Percentiles rank a stretch among this genome's conserved stretches.
phyloP scores from a whole-genome alignment of 2,888 invertebrate genomes.

The Tipula lateralis region DNA sequence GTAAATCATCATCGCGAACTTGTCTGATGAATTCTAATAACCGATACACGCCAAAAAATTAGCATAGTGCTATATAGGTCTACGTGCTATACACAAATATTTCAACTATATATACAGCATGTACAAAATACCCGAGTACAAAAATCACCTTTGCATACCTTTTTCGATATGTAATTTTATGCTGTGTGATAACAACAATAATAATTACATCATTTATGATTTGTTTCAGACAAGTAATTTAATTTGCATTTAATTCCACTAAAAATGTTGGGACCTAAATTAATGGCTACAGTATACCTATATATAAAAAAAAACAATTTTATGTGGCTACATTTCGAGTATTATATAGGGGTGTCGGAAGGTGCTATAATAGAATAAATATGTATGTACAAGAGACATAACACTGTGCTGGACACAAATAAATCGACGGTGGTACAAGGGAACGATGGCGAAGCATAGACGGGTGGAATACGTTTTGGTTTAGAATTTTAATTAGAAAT shows the following conservation, averaged over 20 bases:
- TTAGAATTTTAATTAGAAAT: slow-evolving; percentile 6
- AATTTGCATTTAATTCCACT: slow-evolving; percentile 1
- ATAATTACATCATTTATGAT: not conserved
- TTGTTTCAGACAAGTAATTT: not conserved
- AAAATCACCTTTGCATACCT: not conserved
- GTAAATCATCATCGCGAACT: not conserved
- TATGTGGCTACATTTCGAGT: not conserved
- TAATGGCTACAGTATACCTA: not conserved
- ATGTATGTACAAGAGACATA: not conserved
- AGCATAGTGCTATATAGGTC: not conserved
- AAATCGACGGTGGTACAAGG: not conserved
- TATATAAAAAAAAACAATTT: not conserved
- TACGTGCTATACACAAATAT: not conserved
- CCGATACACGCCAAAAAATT: not conserved
- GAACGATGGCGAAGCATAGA: not conserved
- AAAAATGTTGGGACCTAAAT: not conserved
- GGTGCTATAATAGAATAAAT: not conserved
- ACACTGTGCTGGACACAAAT: not conserved
- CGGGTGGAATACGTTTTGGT: not conserved
- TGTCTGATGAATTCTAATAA: not conserved
- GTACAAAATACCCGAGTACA: not conserved
- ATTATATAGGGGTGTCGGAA: not conserved
- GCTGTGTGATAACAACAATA: not conserved
- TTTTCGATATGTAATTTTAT: not conserved
- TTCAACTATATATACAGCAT: not conserved